Evolutionary conservation across 2,113 vertebrate species (phyloP).

Genomic region (Haliaeetus leucogaster): DNA sequence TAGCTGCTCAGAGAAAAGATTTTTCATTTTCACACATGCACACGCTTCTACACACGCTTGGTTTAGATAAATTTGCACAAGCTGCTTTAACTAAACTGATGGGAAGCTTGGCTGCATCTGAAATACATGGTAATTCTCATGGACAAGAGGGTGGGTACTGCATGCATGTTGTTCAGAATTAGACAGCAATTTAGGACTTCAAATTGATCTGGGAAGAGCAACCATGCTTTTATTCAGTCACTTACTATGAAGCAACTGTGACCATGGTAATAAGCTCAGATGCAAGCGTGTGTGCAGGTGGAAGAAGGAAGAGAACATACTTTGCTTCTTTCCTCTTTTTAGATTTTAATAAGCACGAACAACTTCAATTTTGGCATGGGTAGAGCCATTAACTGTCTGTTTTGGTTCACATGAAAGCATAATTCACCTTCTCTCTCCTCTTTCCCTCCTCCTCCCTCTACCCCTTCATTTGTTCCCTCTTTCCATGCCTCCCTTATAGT

Average conservation of each 20-base stretch:
- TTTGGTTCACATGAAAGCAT: not conserved
- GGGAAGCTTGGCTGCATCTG: slow-evolving; percentile 42
- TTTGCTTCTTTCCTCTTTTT: not conserved
- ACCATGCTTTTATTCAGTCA: not conserved
- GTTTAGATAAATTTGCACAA: slow-evolving; percentile 58
- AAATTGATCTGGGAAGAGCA: slow-evolving; percentile 6
- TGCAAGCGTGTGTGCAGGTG: not conserved
- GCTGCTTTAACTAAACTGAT: slow-evolving; percentile 55
- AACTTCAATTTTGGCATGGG: not conserved
- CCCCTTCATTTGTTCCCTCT: not conserved
- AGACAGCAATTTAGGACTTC: slow-evolving; percentile 33
- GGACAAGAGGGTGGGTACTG: slow-evolving; percentile 28
- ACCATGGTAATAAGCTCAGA: not conserved
- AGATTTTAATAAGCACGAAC: not conserved
- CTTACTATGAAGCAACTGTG: not conserved
- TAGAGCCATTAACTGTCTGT: not conserved
- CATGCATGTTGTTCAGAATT: slow-evolving; percentile 17
- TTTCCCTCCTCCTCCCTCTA: not conserved
- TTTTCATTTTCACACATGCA: slow-evolving; percentile 56
- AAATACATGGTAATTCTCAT: slow-evolving; percentile 52
- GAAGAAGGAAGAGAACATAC: not conserved
- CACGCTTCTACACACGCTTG: slow-evolving; percentile 38
- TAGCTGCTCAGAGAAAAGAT: slow-evolving; percentile 42
- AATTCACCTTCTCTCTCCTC: not conserved
- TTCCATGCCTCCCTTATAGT: not conserved